phyloP scores from a whole-genome alignment of 2,113 vertebrate species.

The Psilopsiagon aymara region DNA sequence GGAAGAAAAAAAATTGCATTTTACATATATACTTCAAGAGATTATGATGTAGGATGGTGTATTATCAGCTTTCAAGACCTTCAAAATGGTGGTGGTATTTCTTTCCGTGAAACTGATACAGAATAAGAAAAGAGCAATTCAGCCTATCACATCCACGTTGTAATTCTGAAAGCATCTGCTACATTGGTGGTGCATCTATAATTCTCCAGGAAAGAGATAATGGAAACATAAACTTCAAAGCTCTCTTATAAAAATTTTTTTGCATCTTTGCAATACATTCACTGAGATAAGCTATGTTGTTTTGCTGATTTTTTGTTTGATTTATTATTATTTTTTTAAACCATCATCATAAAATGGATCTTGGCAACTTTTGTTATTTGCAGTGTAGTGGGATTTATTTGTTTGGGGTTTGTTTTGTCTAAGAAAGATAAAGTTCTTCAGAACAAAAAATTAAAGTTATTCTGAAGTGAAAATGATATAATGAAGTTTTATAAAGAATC shows the following conservation, averaged over 20 bases:
- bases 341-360: neutral
- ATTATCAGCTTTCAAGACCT: neutral
- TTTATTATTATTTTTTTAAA: neutral
- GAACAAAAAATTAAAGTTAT: neutral
- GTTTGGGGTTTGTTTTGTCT: neutral
- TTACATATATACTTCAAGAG: neutral
- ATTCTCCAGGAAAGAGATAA: neutral
- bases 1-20: neutral
- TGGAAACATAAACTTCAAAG: conserved; percentile 18
- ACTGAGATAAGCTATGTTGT: neutral
- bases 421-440: neutral
- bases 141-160: neutral
- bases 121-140: neutral
- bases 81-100: neutral
- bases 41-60: neutral
- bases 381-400: neutral
- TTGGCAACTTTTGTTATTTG: neutral
- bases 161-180: neutral
- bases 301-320: neutral
- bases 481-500: neutral
- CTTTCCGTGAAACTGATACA: neutral
- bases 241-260: neutral
- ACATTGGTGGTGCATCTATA: neutral
- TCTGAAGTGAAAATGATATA: neutral
- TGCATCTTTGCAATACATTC: neutral